Base-by-base conservation (phyloP, 2,113 vertebrate species). In the Brachypteracias leptosomus region DNA sequence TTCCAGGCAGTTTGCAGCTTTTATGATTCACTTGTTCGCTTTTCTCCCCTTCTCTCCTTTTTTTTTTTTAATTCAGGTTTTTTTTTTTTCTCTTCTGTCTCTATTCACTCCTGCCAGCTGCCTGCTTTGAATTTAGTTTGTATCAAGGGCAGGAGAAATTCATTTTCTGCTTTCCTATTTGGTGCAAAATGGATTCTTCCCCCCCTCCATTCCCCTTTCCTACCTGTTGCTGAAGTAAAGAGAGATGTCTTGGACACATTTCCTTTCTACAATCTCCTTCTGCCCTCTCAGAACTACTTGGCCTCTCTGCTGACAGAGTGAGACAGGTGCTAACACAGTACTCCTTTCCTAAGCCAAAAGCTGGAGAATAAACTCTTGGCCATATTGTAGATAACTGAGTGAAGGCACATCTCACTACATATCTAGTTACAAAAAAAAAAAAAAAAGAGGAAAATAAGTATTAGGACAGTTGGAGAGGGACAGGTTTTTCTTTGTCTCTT, bases 61-160 rank as follows among this genome's bases (percentile, higher is more conserved):
- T 24, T 55, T 40, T 31, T 83, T 80, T 36, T 89, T 51, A 25
- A 13, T 59, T 67, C 62, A 70, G 18, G n/a, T n/a, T n/a, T n/a
- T 31, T 94, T 85, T 72, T 63, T 58, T 38, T 24, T 10, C 59
- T 93, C 38, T 72, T 61, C 36, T 78, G 16, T 88, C 42, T 74
- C 63, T 96, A 47, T 94, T 97, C 52, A 88, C 42, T 94, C 17
- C 52, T 89, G 78, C 75, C 96, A 96, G 85, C 89, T 93, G 92
- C 88, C 82, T 95, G 82, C 85, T 96, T 89, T 93, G 96, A 95
- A 96, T 97, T 95, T 95, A 38, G 40, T 89, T 96, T 94, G 82
- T 85, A 90, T 89, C 67, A 90, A 91, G 86, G 73, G 47, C 90
- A 93, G 31, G 51, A 75, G 57, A 93, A 89, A 93, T 88, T 91